These are phyloP conservation scores for Aquatica leii DNA, from an alignment of 2,888 invertebrate genomes.

Conservation along the genomic window DNA sequence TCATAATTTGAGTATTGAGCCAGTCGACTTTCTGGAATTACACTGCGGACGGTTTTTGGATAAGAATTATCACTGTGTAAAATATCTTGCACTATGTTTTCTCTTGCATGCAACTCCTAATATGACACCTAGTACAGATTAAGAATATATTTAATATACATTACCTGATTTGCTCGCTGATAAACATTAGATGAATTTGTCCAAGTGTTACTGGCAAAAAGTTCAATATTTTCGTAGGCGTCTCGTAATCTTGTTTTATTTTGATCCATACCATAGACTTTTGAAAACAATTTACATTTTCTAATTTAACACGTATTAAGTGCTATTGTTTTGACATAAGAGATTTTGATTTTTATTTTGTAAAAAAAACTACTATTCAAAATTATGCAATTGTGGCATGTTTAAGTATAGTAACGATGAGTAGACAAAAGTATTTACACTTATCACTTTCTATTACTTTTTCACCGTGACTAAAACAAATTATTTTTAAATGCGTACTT, in stretches of 20 bases:
- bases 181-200: slow-evolving; percentile 44
- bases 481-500: too few relatives aligned
- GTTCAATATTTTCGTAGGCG: slow-evolving; percentile 55
- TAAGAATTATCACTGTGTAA: slow-evolving; percentile 50
- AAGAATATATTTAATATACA: not conserved
- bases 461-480: too few relatives aligned
- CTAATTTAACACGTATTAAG: not conserved
- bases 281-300: slow-evolving; percentile 5
- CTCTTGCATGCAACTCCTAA: slow-evolving; percentile 52
- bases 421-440: too few relatives aligned
- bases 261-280: slow-evolving; percentile 35
- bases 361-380: too few relatives aligned
- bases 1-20: slow-evolving; percentile 63
- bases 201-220: slow-evolving; percentile 55
- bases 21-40: slow-evolving; percentile 71
- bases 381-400: too few relatives aligned
- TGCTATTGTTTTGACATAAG: slow-evolving; percentile 16
- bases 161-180: slow-evolving; percentile 55
- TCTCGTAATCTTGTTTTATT: slow-evolving; percentile 49
- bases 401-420: too few relatives aligned
- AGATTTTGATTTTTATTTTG: slow-evolving; percentile 1
- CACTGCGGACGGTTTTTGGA: slow-evolving; percentile 67
- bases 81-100: slow-evolving; percentile 46
- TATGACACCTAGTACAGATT: slow-evolving; percentile 35
- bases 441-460: too few relatives aligned